phyloP scores from a whole-genome alignment of 2,888 invertebrate genomes.

The Tortrix viridana region DNA sequence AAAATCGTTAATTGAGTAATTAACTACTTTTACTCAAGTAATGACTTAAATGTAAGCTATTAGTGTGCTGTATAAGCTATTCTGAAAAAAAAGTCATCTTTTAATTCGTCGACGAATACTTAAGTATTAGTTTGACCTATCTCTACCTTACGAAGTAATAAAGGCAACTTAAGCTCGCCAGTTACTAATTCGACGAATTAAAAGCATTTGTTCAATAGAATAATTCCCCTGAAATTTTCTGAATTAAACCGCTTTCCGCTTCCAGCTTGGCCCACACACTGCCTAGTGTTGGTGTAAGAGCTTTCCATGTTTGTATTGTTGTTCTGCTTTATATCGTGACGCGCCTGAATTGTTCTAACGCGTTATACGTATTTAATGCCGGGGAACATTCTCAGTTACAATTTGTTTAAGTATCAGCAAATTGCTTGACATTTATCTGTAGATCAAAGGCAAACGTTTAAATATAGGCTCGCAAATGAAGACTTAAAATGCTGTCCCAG shows the following conservation, averaged over 20 bases:
- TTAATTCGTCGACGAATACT: too few relatives aligned
- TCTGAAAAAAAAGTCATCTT: too few relatives aligned
- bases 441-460: not conserved
- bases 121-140: too few relatives aligned
- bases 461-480: not conserved
- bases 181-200: too few relatives aligned
- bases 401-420: slow-evolving; percentile 26
- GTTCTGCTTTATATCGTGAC: slow-evolving; percentile 32
- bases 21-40: too few relatives aligned
- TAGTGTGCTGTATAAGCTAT: too few relatives aligned
- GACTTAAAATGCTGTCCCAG: not conserved
- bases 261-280: slow-evolving; percentile 4
- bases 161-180: too few relatives aligned
- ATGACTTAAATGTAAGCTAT: too few relatives aligned
- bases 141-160: too few relatives aligned
- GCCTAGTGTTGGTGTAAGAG: slow-evolving; percentile 34
- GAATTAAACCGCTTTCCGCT: slow-evolving; percentile 2
- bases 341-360: slow-evolving; percentile 31
- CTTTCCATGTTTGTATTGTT: slow-evolving; percentile 31
- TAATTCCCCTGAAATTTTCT: not conserved
- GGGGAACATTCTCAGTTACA: slow-evolving; percentile 17
- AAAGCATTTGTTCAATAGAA: too few relatives aligned
- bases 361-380: slow-evolving; percentile 36
- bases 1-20: too few relatives aligned
- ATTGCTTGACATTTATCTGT: not conserved